A percentile compares a stretch with the other conserved stretches of the same genome.
Conservation (phyloP, 2,888 invertebrate genomes). For the Hylaea fasciaria region DNA sequence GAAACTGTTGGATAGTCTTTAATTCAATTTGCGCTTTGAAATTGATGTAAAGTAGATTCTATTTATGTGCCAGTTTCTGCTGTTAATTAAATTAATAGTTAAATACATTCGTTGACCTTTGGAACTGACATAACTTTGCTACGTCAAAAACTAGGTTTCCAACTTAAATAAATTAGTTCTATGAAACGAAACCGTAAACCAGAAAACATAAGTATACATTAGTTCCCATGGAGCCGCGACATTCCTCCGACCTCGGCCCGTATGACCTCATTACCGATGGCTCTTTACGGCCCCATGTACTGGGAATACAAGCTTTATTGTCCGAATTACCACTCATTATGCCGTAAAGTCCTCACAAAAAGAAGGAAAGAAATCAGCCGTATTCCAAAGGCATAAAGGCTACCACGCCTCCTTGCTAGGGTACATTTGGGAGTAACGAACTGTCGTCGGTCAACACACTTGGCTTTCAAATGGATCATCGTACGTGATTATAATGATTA, state of each 20-base stretch:
- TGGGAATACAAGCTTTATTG: conserved; percentile 45
- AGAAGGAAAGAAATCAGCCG: conserved; percentile 19
- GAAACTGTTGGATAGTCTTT: too few species aligned
- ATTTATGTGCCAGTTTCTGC: too few species aligned
- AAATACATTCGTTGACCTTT: too few species aligned
- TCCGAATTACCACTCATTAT: conserved; percentile 50
- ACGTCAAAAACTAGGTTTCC: too few species aligned
- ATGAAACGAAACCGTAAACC: conserved; percentile 14
- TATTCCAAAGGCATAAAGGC: conserved; percentile 25
- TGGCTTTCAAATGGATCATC: conserved; percentile 42
- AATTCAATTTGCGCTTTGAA: too few species aligned
- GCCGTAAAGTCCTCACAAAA: conserved; percentile 35
- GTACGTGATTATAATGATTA: conserved; percentile 39
- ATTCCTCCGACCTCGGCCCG: conserved; percentile 23
- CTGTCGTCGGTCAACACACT: conserved; percentile 48
- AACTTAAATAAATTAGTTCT: conserved; percentile 10
- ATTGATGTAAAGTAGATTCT: too few species aligned
- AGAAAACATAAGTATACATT: conserved; percentile 7
- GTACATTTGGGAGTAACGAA: conserved; percentile 48
- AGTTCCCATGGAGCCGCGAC: conserved; percentile 26
- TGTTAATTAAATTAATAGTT: too few species aligned
- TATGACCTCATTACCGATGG: conserved; percentile 35
- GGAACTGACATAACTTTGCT: too few species aligned
- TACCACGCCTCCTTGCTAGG: conserved; percentile 11
- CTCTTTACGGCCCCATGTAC: conserved; percentile 38